A percentile compares a stretch with the other conserved stretches of the same genome.
Evolutionary conservation across 2,888 invertebrate genomes (phyloP).

Genomic region (Pachydiplax longipennis): DNA sequence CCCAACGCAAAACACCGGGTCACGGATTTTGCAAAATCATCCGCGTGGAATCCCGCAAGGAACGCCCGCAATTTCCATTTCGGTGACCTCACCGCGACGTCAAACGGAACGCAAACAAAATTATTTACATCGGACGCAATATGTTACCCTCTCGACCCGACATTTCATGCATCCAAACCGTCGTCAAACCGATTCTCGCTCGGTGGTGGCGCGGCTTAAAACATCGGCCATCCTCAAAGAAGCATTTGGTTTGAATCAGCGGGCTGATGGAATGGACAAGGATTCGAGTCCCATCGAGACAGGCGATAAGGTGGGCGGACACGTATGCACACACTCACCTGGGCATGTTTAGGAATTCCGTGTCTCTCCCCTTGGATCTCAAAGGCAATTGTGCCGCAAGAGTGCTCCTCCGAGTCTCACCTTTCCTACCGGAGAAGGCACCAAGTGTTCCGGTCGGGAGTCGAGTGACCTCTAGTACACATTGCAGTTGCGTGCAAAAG

Average conservation of each 20-base stretch:
- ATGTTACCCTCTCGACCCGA: too few relatives aligned
- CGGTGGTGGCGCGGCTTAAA: too few relatives aligned
- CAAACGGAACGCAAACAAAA: too few relatives aligned
- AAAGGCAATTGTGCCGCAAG: not conserved
- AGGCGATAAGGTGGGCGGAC: not conserved
- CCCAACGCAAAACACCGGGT: too few relatives aligned
- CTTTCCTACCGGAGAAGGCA: not conserved
- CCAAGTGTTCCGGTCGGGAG: constrained; percentile 34
- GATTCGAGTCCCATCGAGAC: not conserved
- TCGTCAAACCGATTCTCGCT: too few relatives aligned
- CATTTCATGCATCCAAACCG: too few relatives aligned
- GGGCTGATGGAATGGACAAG: not conserved
- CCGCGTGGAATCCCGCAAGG: too few relatives aligned
- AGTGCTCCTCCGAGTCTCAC: not conserved
- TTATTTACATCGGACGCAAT: too few relatives aligned
- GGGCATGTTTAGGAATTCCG: not conserved
- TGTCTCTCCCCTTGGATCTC: not conserved
- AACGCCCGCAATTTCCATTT: too few relatives aligned
- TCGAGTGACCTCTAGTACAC: constrained; percentile 27
- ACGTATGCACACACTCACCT: not conserved
- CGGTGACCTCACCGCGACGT: too few relatives aligned
- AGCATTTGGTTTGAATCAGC: not conserved
- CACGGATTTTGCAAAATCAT: too few relatives aligned
- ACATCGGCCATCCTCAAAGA: not conserved
- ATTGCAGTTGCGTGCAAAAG: not conserved